Base-by-base conservation (phyloP, 2,113 vertebrate species). In the Perca flavescens region DNA sequence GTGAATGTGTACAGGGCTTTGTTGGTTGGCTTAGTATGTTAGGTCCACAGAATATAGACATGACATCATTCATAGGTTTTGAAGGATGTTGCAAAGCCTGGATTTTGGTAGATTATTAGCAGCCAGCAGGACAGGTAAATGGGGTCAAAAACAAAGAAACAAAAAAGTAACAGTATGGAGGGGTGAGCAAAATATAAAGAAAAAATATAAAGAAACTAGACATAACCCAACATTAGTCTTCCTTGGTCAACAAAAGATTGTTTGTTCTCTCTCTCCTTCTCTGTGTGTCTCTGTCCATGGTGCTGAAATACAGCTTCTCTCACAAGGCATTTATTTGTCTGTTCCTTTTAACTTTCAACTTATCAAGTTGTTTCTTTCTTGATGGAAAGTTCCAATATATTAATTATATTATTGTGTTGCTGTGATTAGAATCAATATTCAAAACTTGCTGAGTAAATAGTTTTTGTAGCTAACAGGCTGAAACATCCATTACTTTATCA, bases 231-330 rank as follows among this genome's bases (percentile, higher is more conserved):
- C 6, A 71, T 34, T 10, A 25, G 19, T 56, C 6, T 57, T 8
- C 28, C 11, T 31, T 6, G n/a, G 5, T 50, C 12, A 19, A 36
- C 13, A 3, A 22, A 21, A 17, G 43, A 16, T 3, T 7, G 46
- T 31, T 34, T 2, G 50, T 16, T 62, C 28, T 47, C 1, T 60
- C 1, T 25, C 1, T 63, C 10, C 25, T 36, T 19, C 15, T 12
- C 2, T 68, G n/a, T 10, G 17, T 52, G 34, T 46, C 77, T 71
- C 77, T 86, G 80, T 84, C 83, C 80, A 13, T 84, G 78, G 83
- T 90, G 80, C 86, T 90, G 78, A 90, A 90, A 61, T 60, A 1
- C 40, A 36, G 36, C 50, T 36, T 65, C 25, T 73, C 17, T 49
- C 56, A 56, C n/a, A 5, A 8, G 9, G 1, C 1, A 12, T 31